phyloP scores from a whole-genome alignment of 2,888 invertebrate genomes.

The Suillia variegata region DNA sequence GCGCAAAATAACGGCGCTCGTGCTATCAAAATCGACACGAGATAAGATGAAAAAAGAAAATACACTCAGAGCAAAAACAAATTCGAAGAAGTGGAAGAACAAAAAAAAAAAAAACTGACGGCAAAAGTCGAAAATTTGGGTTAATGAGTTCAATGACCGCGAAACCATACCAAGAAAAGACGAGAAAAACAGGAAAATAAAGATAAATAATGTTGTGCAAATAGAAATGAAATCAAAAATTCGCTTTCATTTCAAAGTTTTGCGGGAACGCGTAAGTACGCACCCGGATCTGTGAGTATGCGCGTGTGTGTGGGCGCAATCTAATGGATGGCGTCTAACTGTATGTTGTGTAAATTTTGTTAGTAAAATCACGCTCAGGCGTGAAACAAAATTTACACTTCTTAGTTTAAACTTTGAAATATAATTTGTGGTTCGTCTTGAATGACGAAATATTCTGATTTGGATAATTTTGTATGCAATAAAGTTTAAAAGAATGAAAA shows the following conservation, averaged over 20 bases:
- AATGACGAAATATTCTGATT: too few relatives aligned
- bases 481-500: too few relatives aligned
- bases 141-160: slow-evolving; percentile 55
- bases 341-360: background rate
- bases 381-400: too few relatives aligned
- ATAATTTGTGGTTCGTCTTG: too few relatives aligned
- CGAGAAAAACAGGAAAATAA: slow-evolving; percentile 1
- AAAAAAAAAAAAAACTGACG: background rate
- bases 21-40: too few relatives aligned
- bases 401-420: too few relatives aligned
- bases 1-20: too few relatives aligned
- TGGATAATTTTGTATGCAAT: too few relatives aligned
- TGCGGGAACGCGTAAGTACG: background rate
- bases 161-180: slow-evolving; percentile 16
- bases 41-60: too few relatives aligned
- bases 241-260: background rate
- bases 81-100: too few relatives aligned
- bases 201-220: slow-evolving; percentile 7
- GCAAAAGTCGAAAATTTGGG: slow-evolving; percentile 39
- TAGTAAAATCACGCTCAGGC: too few relatives aligned
- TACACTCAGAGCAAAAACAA: too few relatives aligned
- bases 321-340: background rate
- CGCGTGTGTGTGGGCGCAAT: background rate
- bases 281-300: background rate
- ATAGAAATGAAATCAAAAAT: slow-evolving; percentile 35